phyloP scores from a whole-genome alignment of 2,797 vertebrate species.

The Dallia pectoralis region DNA sequence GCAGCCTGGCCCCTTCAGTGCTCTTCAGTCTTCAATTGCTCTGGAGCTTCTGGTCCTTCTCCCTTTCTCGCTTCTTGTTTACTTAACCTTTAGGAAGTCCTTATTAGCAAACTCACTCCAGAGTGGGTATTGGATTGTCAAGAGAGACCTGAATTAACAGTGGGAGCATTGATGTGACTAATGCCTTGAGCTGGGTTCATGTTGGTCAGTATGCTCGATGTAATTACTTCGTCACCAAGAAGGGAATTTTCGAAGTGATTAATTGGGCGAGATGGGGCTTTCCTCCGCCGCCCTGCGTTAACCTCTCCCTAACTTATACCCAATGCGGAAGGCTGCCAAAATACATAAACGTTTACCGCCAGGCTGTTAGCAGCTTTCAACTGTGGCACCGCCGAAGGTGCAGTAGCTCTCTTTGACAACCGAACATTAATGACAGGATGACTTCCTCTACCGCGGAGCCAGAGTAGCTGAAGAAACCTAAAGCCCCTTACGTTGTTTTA shows the following conservation, averaged over 20 bases:
- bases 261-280: conserved; percentile 42
- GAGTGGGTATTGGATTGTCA: conserved; percentile 69
- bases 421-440: conserved; percentile 30
- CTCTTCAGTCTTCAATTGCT: conserved; percentile 23
- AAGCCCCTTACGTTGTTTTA: conserved; percentile 30
- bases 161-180: conserved; percentile 75
- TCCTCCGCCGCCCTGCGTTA: neutral
- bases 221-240: conserved; percentile 78
- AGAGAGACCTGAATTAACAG: conserved; percentile 75
- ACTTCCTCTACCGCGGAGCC: conserved; percentile 10
- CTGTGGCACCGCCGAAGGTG: conserved; percentile 26
- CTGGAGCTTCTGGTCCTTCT: conserved; percentile 30
- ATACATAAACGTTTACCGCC: conserved; percentile 32
- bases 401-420: conserved; percentile 33
- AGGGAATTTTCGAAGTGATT: conserved; percentile 74
- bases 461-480: conserved; percentile 38
- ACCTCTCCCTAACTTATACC: neutral
- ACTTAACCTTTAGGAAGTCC: conserved; percentile 79
- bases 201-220: conserved; percentile 67
- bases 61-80: conserved; percentile 58
- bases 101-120: conserved; percentile 69
- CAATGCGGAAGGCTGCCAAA: conserved; percentile 17
- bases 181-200: conserved; percentile 73
- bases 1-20: neutral
- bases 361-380: conserved; percentile 19